Base-by-base conservation (phyloP, 1,140 invertebrate species). In the Protaetia brevitarsis region DNA sequence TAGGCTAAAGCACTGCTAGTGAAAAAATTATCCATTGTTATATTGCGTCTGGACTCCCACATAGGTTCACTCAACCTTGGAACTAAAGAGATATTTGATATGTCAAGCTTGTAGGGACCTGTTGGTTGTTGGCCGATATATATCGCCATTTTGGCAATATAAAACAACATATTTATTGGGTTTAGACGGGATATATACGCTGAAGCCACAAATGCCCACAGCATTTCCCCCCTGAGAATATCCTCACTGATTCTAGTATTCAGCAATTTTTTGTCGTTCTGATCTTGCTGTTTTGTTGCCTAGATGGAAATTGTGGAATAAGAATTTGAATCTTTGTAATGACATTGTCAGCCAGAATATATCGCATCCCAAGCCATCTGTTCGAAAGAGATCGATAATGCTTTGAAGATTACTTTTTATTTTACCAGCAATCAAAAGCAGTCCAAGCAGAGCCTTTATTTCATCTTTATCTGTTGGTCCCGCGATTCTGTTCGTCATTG, bases 11-110 rank as follows among this genome's bases (percentile, higher is more conserved):
- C 41, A 19, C 64, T 56, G 58, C 59, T 57, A 6, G 70, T 61
- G 64, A 71, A 73, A 62, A 66, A 70, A 63, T 71, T 73, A 58
- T 73, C 69, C 57, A 65, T 70, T n/a, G 72, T 69, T 1, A 71
- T 37, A 58, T 72, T 69, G 29, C 67, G 11, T 34, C 66, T 65
- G 16, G 28, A n/a, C 31, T 28, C 36, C 7, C 29, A 56, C 23
- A 72, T 67, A 11, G 62, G 69, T 58, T 69, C 7, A 57, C 60
- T 66, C n/a, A 70, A 31, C 16, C 69, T 16, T 34, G 26, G 36
- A 13, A 64, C 63, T n/a, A 70, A 8, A 29, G 45, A 29, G n/a
- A 36, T n/a, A 60, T 37, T 30, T n/a, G 30, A 41, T 3, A n/a
- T 67, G 30, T 27, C 5, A 7, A 62, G 5, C 21, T 36, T 23